Evolutionary conservation across 2,113 vertebrate species (phyloP).

Genomic region (Parotia lawesii): DNA sequence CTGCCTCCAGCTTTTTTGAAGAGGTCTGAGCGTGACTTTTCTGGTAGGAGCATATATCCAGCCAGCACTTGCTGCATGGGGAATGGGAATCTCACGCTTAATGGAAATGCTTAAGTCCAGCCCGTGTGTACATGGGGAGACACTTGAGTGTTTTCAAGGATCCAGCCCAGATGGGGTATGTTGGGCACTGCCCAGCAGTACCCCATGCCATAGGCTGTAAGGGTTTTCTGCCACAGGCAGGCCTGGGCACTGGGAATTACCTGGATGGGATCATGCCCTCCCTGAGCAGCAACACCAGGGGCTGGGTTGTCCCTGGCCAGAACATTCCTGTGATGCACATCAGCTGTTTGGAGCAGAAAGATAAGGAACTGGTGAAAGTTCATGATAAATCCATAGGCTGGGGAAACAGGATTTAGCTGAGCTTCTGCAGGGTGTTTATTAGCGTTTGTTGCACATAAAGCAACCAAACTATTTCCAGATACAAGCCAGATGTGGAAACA

Average conservation of each 20-base stretch:
- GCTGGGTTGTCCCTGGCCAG: neutral
- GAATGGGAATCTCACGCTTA: neutral
- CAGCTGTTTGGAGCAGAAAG: neutral
- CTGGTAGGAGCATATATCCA: neutral
- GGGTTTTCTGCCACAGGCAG: neutral
- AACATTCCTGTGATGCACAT: neutral
- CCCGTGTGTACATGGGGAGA: accelerated
- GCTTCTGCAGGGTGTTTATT: neutral
- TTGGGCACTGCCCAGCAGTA: accelerated
- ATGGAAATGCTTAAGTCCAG: neutral
- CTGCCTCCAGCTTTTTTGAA: neutral
- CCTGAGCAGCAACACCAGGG: neutral
- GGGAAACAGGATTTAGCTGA: neutral
- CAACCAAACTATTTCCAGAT: neutral
- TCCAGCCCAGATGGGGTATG: neutral
- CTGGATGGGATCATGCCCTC: neutral
- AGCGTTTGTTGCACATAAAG: neutral
- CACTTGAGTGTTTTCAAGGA: neutral
- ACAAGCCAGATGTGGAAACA: neutral
- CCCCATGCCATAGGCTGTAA: accelerated
- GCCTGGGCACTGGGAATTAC: neutral
- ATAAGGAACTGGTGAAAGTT: neutral
- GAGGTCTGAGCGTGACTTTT: neutral
- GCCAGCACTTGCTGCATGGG: accelerated
- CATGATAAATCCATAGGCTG: neutral